Percentiles rank a stretch among this genome's conserved stretches.
Conservation (phyloP, 2,888 invertebrate species). For the Papilio elwesi region DNA sequence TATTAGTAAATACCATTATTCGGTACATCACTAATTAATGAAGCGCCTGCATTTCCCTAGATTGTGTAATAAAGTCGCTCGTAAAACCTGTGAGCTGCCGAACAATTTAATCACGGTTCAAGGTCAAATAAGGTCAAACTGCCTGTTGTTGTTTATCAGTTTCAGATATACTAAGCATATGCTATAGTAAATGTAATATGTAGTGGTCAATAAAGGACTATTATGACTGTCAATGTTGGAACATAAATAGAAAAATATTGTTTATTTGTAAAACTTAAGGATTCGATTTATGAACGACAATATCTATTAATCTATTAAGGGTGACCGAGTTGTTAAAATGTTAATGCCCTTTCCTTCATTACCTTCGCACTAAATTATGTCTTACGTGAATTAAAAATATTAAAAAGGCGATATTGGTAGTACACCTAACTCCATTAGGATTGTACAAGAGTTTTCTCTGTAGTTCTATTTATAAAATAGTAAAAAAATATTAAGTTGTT, state of each 20-base stretch:
- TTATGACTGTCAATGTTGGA: not conserved
- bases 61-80: constrained; percentile 59
- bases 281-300: too few relatives aligned
- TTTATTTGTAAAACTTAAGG: too few relatives aligned
- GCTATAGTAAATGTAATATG: not conserved
- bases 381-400: too few relatives aligned
- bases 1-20: constrained; percentile 7
- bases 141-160: constrained; percentile 31
- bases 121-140: constrained; percentile 28
- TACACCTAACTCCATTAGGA: not conserved
- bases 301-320: too few relatives aligned
- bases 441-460: not conserved
- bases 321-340: too few relatives aligned
- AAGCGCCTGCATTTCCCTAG: constrained; percentile 30
- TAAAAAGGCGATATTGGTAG: not conserved
- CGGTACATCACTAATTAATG: constrained; percentile 29
- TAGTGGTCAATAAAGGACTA: not conserved
- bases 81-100: constrained; percentile 71
- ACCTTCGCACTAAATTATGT: too few relatives aligned
- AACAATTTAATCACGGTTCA: constrained; percentile 36
- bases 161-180: constrained; percentile 6
- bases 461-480: constrained; percentile 9
- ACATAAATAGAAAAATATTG: not conserved
- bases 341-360: too few relatives aligned
- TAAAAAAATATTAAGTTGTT: not conserved